Conservation (phyloP, 2,797 vertebrate species). For the Rhabdophis nuchalis region DNA sequence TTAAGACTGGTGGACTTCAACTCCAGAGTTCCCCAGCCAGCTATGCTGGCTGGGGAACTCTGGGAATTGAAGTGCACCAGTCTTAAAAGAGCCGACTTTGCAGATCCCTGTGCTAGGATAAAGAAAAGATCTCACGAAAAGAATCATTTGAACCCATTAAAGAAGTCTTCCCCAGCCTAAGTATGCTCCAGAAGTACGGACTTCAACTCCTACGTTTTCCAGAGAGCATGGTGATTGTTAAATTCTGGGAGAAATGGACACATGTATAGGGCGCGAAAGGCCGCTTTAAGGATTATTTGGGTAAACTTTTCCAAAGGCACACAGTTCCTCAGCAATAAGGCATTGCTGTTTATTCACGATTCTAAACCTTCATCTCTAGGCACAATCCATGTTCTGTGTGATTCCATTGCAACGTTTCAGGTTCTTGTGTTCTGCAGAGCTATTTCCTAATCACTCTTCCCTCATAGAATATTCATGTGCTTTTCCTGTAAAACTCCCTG, state of each 20-base stretch:
- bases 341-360: background rate
- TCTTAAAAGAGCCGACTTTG: no score
- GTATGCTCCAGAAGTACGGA: background rate
- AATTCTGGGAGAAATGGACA: background rate
- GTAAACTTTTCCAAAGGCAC: background rate
- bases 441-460: background rate
- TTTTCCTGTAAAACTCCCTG: background rate
- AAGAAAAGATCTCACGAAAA: no score
- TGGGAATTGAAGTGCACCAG: no score
- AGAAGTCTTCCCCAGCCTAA: background rate
- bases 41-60: no score
- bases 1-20: no score
- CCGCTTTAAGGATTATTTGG: background rate
- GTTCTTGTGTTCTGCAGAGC: background rate
- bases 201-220: background rate
- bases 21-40: no score
- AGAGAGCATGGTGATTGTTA: background rate
- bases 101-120: background rate
- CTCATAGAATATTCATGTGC: slow-evolving; percentile 10
- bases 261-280: background rate
- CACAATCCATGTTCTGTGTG: background rate
- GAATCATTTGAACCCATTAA: background rate
- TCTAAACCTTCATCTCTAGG: background rate
- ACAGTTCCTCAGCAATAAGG: background rate
- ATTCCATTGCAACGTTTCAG: background rate